A percentile compares a stretch with the other conserved stretches of the same genome.
These are phyloP conservation scores for Rhodeus uyekii DNA, from an alignment of 2,797 vertebrate species.

Conservation along the genomic window DNA sequence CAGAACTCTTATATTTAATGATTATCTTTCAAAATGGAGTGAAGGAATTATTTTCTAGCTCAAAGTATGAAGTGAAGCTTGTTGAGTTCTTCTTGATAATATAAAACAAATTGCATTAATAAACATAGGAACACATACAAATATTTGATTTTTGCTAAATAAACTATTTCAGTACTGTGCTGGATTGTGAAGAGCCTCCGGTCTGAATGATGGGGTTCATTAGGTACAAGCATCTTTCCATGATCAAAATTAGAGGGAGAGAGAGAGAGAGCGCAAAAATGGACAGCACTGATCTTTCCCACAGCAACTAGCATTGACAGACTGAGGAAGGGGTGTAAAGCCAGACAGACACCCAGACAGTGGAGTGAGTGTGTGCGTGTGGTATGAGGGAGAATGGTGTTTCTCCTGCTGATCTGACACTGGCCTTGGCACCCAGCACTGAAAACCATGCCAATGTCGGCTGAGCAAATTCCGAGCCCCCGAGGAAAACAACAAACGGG, in stretches of 20 bases:
- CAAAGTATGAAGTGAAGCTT: not conserved
- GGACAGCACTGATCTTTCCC: slow-evolving; percentile 45
- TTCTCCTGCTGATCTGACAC: slow-evolving; percentile 59
- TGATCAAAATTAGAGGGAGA: not conserved
- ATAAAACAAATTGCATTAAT: not conserved
- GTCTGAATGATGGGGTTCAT: not conserved
- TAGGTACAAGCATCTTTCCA: not conserved
- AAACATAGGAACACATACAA: not conserved
- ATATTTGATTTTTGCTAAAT: not conserved
- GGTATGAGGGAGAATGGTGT: slow-evolving; percentile 41
- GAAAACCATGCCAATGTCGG: slow-evolving; percentile 60
- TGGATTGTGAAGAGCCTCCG: slow-evolving; percentile 2
- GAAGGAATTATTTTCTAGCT: not conserved
- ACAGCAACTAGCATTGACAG: slow-evolving; percentile 50
- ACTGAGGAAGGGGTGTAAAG: slow-evolving; percentile 47
- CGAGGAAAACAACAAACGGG: slow-evolving; percentile 56
- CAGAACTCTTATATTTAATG: not conserved
- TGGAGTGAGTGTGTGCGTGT: slow-evolving; percentile 48
- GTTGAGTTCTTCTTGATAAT: not conserved
- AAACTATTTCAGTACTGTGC: not conserved
- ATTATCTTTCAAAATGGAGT: not conserved
- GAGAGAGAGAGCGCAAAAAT: not conserved
- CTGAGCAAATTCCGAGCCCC: slow-evolving; percentile 60
- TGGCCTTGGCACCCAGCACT: slow-evolving; percentile 56
- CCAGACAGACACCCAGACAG: slow-evolving; percentile 61